Conservation (phyloP, 2,797 vertebrate genomes). For the Pristis pectinata region DNA sequence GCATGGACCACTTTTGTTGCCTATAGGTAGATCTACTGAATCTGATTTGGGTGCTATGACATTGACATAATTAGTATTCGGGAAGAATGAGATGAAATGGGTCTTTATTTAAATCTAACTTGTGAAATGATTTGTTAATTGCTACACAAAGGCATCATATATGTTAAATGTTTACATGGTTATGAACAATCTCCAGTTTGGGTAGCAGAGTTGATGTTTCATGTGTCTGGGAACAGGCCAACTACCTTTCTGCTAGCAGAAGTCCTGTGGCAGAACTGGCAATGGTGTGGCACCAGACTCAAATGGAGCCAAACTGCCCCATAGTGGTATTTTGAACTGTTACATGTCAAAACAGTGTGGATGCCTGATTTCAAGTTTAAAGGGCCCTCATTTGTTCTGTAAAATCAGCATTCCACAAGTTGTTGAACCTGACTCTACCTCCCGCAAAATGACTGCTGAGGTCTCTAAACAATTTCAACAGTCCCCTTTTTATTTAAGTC, state of each 20-base stretch:
- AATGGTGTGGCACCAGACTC: background rate
- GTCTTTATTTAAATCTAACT: background rate
- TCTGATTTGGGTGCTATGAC: background rate
- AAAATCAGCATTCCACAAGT: background rate
- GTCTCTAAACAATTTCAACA: background rate
- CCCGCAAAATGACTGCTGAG: background rate
- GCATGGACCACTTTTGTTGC: background rate
- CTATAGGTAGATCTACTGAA: background rate
- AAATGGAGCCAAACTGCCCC: background rate
- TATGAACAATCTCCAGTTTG: background rate
- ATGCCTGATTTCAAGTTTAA: background rate
- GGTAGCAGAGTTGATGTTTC: background rate
- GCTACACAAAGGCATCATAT: background rate
- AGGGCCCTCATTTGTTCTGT: background rate
- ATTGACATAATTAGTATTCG: background rate
- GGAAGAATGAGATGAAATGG: conserved; percentile 1
- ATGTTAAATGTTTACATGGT: background rate
- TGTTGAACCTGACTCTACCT: background rate
- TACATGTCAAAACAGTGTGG: background rate
- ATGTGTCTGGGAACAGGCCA: background rate
- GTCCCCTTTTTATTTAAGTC: background rate
- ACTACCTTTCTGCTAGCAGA: background rate
- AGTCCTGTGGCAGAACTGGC: background rate
- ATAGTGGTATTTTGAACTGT: background rate
- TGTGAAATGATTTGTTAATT: background rate